These are phyloP conservation scores for Drosophila pseudoananassae DNA, from an alignment of 1,140 invertebrate species.

Conservation along the genomic window DNA sequence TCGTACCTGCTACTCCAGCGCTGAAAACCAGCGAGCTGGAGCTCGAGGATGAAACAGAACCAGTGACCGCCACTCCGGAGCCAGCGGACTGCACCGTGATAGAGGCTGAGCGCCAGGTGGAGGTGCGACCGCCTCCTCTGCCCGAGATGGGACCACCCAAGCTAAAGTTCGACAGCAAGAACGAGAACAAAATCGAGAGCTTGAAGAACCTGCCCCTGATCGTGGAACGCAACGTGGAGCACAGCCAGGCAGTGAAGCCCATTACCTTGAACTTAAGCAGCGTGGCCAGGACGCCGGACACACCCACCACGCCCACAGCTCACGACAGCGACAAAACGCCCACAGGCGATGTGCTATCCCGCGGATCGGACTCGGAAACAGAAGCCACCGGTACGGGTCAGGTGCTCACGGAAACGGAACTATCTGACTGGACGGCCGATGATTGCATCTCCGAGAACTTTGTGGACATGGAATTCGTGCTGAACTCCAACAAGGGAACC, in stretches of 20 bases:
- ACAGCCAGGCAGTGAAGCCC: conserved; percentile 73
- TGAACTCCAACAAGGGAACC: conserved; percentile 86
- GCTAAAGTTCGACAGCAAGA: conserved; percentile 79
- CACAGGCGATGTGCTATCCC: conserved; percentile 61
- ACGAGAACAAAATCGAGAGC: conserved; percentile 83
- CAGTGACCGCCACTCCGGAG: conserved; percentile 74
- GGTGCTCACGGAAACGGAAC: conserved; percentile 91
- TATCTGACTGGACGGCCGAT: conserved; percentile 93
- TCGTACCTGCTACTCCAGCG: conserved; percentile 52
- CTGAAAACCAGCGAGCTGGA: conserved; percentile 67
- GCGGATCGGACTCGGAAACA: conserved; percentile 85
- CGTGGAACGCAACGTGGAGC: conserved; percentile 56
- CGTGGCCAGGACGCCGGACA: conserved; percentile 64
- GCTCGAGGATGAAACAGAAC: conserved; percentile 65
- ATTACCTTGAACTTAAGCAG: conserved; percentile 63
- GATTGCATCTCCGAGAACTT: conserved; percentile 90
- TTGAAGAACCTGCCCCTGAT: conserved; percentile 79
- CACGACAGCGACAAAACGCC: conserved; percentile 82
- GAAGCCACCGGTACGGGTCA: conserved; percentile 88
- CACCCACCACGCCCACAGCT: conserved; percentile 69
- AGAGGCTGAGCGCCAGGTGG: conserved; percentile 35
- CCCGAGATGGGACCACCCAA: conserved; percentile 73
- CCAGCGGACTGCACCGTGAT: conserved; percentile 75
- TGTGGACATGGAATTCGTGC: conserved; percentile 87
- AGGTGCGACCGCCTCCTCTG: conserved; percentile 39